These are phyloP conservation scores for Napeogenes sylphis DNA, from an alignment of 2,888 invertebrate genomes.

Conservation along the genomic window DNA sequence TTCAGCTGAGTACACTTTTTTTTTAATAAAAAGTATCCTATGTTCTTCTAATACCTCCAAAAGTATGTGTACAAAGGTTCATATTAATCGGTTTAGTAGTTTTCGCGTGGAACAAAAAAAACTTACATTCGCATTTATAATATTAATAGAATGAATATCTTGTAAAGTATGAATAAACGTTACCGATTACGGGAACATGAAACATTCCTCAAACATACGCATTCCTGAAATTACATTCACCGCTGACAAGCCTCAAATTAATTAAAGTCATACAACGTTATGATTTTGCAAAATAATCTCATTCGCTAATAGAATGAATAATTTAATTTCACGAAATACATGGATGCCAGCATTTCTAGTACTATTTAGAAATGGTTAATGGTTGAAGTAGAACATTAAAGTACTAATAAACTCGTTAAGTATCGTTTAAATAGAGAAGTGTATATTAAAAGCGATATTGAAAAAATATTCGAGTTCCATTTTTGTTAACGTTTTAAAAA, in stretches of 20 bases:
- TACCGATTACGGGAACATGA: conserved; percentile 63
- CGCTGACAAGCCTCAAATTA: conserved; percentile 74
- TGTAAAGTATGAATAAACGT: conserved; percentile 40
- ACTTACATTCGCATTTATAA: conserved; percentile 1
- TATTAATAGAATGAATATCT: conserved; percentile 17
- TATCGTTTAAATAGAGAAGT: no score
- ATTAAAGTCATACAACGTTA: conserved; percentile 74
- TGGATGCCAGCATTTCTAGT: conserved; percentile 43
- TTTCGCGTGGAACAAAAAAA: neutral
- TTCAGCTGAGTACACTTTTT: no score
- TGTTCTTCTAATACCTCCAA: no score
- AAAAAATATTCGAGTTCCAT: no score
- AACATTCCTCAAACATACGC: conserved; percentile 62
- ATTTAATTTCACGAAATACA: conserved; percentile 53
- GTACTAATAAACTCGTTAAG: neutral
- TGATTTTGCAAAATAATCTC: conserved; percentile 69
- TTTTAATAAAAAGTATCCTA: no score
- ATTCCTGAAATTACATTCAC: conserved; percentile 62
- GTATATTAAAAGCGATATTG: no score
- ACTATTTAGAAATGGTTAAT: conserved; percentile 20
- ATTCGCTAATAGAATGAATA: conserved; percentile 67
- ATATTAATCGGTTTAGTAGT: no score
- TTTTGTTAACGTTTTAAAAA: no score
- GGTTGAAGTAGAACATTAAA: conserved; percentile 6
- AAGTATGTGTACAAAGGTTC: no score